Conservation (phyloP, 2,113 vertebrate species). For the Craseonycteris thonglongyai region DNA sequence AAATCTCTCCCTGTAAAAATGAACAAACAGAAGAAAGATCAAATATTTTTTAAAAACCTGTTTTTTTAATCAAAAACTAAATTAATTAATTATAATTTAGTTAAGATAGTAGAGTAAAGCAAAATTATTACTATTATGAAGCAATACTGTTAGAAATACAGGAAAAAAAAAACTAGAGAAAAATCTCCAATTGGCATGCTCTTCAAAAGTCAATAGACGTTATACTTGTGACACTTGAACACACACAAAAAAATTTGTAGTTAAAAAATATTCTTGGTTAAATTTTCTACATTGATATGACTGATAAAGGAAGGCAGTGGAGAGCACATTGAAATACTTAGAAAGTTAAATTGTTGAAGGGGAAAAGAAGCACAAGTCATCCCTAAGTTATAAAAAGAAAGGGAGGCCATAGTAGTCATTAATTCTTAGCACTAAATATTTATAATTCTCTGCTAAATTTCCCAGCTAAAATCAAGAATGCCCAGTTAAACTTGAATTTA, state of each 20-base stretch:
- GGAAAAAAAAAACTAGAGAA: not conserved
- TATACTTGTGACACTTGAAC: not conserved
- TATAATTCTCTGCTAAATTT: not conserved
- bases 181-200: not conserved
- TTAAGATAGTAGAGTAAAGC: not conserved
- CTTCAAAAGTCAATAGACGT: not conserved
- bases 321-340: not conserved
- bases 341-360: not conserved
- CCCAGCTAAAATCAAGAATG: not conserved
- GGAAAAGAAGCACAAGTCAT: not conserved
- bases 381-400: not conserved
- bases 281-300: not conserved
- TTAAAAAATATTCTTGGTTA: not conserved
- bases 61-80: not conserved
- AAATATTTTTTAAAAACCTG: not conserved
- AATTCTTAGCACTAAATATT: not conserved
- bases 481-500: not conserved
- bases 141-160: not conserved
- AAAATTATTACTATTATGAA: not conserved
- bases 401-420: not conserved
- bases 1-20: not conserved
- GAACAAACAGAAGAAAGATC: not conserved
- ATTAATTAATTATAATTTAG: not conserved
- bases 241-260: not conserved
- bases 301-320: not conserved